Evolutionary conservation across 2,888 invertebrate species (phyloP).

Genomic region (Anorthoa munda): DNA sequence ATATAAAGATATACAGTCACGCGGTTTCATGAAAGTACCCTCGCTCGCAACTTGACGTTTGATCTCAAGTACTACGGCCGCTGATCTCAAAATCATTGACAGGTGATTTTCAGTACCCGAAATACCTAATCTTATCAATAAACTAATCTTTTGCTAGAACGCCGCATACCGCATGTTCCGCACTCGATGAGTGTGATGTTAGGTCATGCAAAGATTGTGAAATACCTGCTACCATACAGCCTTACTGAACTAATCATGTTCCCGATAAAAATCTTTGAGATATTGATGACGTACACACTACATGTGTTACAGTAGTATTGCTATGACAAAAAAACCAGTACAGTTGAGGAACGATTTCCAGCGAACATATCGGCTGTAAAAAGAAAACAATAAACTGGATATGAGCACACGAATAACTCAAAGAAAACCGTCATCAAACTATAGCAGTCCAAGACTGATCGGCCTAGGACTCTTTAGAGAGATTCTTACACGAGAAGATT

Average conservation of each 20-base stretch:
- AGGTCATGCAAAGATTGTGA: constrained; percentile 40
- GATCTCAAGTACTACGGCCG: constrained; percentile 18
- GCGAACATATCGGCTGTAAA: neutral
- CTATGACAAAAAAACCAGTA: neutral
- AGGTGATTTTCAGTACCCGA: constrained; percentile 20
- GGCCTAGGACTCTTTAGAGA: too few relatives aligned
- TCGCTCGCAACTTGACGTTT: constrained; percentile 1
- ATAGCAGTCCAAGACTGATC: neutral
- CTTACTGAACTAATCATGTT: constrained; percentile 26
- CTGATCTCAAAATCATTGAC: constrained; percentile 29
- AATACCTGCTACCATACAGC: constrained; percentile 26
- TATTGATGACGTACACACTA: constrained; percentile 13
- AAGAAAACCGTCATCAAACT: neutral
- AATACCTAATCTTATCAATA: constrained; percentile 33
- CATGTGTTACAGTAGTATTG: neutral
- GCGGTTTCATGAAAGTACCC: constrained; percentile 25
- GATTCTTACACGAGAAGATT: too few relatives aligned
- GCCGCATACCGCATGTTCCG: constrained; percentile 4
- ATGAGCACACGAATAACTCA: neutral
- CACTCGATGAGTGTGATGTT: constrained; percentile 25
- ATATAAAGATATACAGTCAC: constrained; percentile 20
- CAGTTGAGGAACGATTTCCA: neutral
- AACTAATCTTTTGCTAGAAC: constrained; percentile 28
- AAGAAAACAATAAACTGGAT: neutral
- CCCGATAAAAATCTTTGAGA: constrained; percentile 28